A percentile compares a stretch with the other conserved stretches of the same genome.
These are phyloP conservation scores for Tretioscincus oriximinensis DNA, from an alignment of 2,113 vertebrate species.

Conservation along the genomic window DNA sequence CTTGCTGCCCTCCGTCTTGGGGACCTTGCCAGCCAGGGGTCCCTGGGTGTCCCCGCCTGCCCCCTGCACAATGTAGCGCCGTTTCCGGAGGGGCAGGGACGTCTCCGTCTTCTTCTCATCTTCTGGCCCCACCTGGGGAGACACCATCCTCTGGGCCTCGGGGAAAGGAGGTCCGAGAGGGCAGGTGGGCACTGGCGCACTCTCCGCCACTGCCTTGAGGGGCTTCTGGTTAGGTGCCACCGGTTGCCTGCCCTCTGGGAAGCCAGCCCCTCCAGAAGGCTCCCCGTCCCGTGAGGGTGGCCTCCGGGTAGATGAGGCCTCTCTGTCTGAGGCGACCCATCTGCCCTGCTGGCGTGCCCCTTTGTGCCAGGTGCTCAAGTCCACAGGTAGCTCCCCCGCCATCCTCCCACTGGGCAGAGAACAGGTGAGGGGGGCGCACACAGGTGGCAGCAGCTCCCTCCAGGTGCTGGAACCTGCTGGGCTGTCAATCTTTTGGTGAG, in stretches of 20 bases:
- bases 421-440: no score
- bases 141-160: background rate
- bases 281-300: background rate
- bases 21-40: constrained; percentile 12
- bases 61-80: background rate
- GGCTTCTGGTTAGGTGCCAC: background rate
- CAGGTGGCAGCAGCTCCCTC: no score
- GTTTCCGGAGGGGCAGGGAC: background rate
- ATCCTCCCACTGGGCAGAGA: background rate
- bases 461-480: no score
- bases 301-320: background rate
- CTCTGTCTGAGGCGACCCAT: background rate
- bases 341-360: background rate
- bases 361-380: constrained; percentile 19
- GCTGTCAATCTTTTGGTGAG: no score
- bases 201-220: background rate
- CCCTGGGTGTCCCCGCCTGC: background rate
- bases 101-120: background rate
- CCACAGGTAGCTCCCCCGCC: constrained; percentile 11
- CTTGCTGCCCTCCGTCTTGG: background rate
- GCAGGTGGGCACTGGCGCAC: background rate
- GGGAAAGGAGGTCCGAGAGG: background rate
- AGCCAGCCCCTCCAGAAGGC: background rate
- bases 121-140: background rate
- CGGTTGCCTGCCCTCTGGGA: background rate